Conservation (phyloP, 23 tunicate genomes). For the Halocynthia aurantium region DNA sequence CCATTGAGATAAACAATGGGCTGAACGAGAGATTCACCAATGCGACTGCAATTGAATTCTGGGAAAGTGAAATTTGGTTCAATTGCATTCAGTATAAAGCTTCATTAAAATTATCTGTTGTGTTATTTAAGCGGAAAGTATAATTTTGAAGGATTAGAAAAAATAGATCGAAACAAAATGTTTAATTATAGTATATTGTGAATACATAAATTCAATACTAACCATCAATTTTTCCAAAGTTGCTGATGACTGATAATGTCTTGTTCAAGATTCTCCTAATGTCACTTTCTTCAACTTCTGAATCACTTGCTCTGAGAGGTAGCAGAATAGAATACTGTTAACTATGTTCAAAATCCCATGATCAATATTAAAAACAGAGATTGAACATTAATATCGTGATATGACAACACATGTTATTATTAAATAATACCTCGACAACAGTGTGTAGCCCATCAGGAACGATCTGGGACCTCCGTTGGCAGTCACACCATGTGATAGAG, state of each 20-base stretch:
- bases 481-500: slow-evolving; percentile 27
- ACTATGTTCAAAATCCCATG: no score
- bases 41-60: slow-evolving; percentile 80
- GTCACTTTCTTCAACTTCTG: neutral
- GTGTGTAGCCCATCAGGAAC: slow-evolving; percentile 73
- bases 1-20: slow-evolving; percentile 47
- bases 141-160: no score
- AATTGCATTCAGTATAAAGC: no score
- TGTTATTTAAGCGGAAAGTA: no score
- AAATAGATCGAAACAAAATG: no score
- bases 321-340: neutral
- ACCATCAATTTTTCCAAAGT: slow-evolving; percentile 17
- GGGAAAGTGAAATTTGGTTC: neutral
- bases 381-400: no score
- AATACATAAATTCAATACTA: neutral
- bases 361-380: no score
- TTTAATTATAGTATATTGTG: no score
- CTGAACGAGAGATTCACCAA: slow-evolving; percentile 40
- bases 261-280: slow-evolving; percentile 4
- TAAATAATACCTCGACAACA: slow-evolving; percentile 57
- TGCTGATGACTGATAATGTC: slow-evolving; percentile 1
- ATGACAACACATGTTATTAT: neutral
- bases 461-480: slow-evolving; percentile 49
- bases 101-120: no score
- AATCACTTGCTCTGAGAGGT: slow-evolving; percentile 1